Evolutionary conservation across 2,113 vertebrate genomes (phyloP).

Genomic region (Mastomys natalensis): DNA sequence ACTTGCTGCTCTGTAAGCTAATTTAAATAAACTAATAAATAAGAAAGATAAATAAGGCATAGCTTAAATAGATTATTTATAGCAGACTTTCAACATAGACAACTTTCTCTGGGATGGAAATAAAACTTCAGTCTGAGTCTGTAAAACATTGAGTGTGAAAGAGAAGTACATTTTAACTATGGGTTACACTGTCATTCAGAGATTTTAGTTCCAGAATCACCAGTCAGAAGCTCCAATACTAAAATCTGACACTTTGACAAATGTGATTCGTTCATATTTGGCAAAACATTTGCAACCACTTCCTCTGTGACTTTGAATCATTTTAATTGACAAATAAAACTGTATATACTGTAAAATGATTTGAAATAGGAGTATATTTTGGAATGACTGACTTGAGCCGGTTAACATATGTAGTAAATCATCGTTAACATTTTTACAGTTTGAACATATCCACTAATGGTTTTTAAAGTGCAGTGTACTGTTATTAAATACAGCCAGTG

Average conservation of each 20-base stretch:
- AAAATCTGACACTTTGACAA: slow-evolving; percentile 1
- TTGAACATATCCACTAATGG: background rate
- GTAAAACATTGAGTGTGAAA: background rate
- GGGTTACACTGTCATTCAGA: background rate
- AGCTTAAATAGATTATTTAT: background rate
- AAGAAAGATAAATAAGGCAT: background rate
- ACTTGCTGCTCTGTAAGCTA: background rate
- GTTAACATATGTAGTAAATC: background rate
- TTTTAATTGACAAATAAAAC: background rate
- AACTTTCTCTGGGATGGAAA: background rate
- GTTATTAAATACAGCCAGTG: background rate
- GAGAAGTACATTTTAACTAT: background rate
- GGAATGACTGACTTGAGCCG: background rate
- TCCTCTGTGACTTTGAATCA: slow-evolving; percentile 1
- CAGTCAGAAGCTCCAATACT: background rate
- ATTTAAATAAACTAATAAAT: background rate
- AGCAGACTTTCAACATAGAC: background rate
- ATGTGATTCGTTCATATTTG: background rate
- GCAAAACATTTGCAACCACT: slow-evolving; percentile 20
- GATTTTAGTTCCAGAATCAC: background rate
- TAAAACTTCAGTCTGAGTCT: background rate
- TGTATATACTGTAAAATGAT: background rate
- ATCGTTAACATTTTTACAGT: background rate
- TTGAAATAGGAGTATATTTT: background rate
- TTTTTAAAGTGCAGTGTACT: background rate